Evolutionary conservation across 1,140 invertebrate species (phyloP), one percentile per base, ranked within the genome.

Genomic region (Protaetia brevitarsis): DNA sequence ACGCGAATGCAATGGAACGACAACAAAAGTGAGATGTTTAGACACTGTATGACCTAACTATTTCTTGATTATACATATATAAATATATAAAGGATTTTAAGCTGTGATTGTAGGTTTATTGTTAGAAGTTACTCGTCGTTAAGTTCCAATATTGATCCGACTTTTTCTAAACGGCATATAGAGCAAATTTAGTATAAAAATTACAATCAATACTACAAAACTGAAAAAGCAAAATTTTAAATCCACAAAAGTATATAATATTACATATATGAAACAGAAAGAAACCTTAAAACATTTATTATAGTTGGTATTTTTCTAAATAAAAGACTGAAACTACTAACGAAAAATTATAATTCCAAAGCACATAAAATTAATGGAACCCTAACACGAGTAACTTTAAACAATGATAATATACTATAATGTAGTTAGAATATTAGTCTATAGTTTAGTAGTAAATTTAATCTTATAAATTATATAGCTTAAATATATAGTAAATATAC

Each of bases 1-100:
- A 71, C 65, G 68, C 26, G 65, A 76, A 76, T 74, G 73, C 74
- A 74, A 4, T 70, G 73, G 76, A 77, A 76, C 73, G 77, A 78
- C 77, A 78, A 76, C 75, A 78, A 78, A 78, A 78, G 77, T 78
- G 77, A 78, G 77, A 78, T 76, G 76, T 74, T 77, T 77, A 78
- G 77, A 76, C 66, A 68, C 68, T 73, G 71, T 78, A 76, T 70
- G 72, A 76, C 70, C 69, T 71, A 65, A 72, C 63, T 68, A 65
- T 51, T 70, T 67, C 63, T 45, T 67, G 65, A 59, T 66, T n/a
- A n/a, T n/a, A n/a, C n/a, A n/a, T n/a, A n/a, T n/a, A n/a, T n/a
- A n/a, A n/a, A n/a, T n/a, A n/a, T 59, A 66, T 45, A 66, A 30
- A 62, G 37, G 59, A 62, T 65, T 57, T 59, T 45, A 58, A 66